Conservation (phyloP, 2,797 vertebrate genomes). For the Carcharodon carcharias region DNA sequence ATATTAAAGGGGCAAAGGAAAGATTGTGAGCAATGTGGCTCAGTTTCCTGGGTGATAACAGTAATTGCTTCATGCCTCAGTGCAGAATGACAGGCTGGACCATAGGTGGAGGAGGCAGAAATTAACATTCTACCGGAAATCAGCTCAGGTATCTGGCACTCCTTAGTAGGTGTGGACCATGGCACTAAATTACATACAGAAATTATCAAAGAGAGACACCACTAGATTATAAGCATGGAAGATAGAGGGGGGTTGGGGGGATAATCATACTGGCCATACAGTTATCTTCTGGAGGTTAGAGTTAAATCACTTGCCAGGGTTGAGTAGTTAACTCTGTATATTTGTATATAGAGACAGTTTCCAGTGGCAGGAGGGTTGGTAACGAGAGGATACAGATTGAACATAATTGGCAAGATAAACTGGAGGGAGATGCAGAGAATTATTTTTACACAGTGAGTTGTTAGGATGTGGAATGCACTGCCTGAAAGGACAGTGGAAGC, state of each 20-base stretch:
- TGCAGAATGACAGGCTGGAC: background rate
- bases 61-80: no score
- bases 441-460: background rate
- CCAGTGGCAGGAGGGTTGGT: background rate
- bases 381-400: background rate
- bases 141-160: background rate
- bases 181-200: background rate
- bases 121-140: background rate
- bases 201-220: background rate
- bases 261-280: background rate
- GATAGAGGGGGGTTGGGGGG: background rate
- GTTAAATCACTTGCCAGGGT: background rate
- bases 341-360: background rate
- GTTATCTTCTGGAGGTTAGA: background rate
- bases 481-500: background rate
- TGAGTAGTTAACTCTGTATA: background rate
- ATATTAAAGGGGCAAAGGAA: background rate
- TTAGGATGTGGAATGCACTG: background rate
- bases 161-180: background rate
- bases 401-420: background rate
- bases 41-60: background rate
- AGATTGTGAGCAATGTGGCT: background rate
- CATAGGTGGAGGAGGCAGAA: background rate
- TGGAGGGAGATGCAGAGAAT: background rate
- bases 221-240: background rate